Base-by-base conservation (phyloP, 2,113 vertebrate genomes). In the Atherinomorus stipes region DNA sequence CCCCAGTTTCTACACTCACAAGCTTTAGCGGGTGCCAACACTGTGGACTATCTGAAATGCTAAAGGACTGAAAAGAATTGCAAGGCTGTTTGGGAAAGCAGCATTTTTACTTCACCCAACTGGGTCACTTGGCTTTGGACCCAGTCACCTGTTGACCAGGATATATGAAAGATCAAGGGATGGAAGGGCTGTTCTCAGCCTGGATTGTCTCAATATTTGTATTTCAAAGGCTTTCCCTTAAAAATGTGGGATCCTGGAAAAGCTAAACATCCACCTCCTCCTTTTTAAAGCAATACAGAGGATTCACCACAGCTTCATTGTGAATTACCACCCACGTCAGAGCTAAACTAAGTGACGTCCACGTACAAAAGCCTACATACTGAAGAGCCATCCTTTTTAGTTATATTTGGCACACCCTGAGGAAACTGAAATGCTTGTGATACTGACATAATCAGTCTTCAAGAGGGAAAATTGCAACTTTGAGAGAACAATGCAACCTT, bases 1-100 rank as follows among this genome's bases (percentile, higher is more conserved):
- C 61, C 70, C 77, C 74, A 89, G 73, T 84, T 85, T 84, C 56
- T 62, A 53, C 54, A 50, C 62, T 47, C 47, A 60, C 59, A 50
- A 58, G 45, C 57, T 57, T 25, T 49, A 59, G 58, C 7, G 64
- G 65, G 25, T 71, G 71, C 71, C 73, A 85, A 71, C 67, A 51
- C 57, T 67, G 53, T 53, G 25, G 80, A 59, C 75, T 54, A 74
- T 79, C 54, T 50, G 53, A 64, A 37, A 71, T 61, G 76, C 76
- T 68, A 70, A 82, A 58, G 64, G 79, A 66, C 51, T 44, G 44
- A 87, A 71, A 82, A 74, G 68, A 65, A 68, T 76, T 4, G 40
- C 62, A 54, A 53, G 66, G 65, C 64, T 45, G 63, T 84, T 64
- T 80, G 67, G 58, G 56, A 67, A 64, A 21, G 69, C 11, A 4